phyloP scores from a whole-genome alignment of 2,797 vertebrate species.

The Scleropages formosus region DNA sequence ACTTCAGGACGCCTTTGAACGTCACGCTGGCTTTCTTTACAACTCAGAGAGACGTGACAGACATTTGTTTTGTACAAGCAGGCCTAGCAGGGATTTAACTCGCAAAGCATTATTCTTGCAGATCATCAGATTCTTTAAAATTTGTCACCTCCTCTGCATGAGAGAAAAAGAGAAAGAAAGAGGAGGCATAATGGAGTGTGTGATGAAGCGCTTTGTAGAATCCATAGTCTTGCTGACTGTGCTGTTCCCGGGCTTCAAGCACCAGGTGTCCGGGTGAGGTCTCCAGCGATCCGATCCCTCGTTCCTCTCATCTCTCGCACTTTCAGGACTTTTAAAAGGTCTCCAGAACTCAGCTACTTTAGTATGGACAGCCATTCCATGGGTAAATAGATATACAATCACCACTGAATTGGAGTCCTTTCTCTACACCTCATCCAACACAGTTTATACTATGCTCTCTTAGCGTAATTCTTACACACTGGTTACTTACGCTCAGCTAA shows the following conservation, averaged over 20 bases:
- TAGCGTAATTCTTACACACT: too few species aligned
- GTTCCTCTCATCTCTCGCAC: too few species aligned
- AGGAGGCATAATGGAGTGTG: too few species aligned
- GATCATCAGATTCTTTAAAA: not conserved
- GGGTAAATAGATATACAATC: too few species aligned
- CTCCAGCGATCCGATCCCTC: slow-evolving; percentile 38
- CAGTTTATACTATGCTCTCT: too few species aligned
- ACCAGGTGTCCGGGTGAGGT: slow-evolving; percentile 23
- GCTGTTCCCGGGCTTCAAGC: slow-evolving; percentile 32
- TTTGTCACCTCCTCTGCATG: slow-evolving; percentile 3
- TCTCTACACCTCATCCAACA: too few species aligned
- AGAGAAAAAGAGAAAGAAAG: not conserved
- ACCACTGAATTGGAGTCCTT: too few species aligned
- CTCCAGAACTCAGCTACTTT: too few species aligned
- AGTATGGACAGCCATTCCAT: too few species aligned
- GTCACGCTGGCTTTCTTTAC: not conserved
- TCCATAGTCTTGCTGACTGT: slow-evolving; percentile 27
- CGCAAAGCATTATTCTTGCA: not conserved
- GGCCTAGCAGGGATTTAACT: not conserved
- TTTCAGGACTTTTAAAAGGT: too few species aligned
- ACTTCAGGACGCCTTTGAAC: too few species aligned
- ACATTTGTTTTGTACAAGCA: not conserved
- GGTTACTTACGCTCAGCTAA: too few species aligned
- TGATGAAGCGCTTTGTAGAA: slow-evolving; percentile 16
- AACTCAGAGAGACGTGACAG: not conserved